Base-by-base conservation (phyloP, 2,888 invertebrate genomes). In the Drosophila subquinaria region DNA sequence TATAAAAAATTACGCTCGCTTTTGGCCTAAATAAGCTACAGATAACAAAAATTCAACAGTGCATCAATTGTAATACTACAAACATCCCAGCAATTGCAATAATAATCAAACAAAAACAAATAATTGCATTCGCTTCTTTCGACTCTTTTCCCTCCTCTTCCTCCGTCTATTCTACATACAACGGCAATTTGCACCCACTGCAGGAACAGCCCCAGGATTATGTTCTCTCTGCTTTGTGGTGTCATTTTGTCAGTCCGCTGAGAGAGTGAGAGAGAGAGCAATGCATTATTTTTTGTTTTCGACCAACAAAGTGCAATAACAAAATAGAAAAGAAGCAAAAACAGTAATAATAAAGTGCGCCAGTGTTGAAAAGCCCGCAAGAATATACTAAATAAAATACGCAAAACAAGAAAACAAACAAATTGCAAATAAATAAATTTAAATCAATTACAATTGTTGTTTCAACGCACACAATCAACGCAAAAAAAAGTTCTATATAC, bases 121-220 rank as follows among this genome's bases (percentile, higher is more conserved):
- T 66, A 70, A 74, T 59, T 76, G 73, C 78, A 81, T 75, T 72
- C 62, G 63, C 77, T 81, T 73, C 55, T 50, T 42, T 47, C 60
- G 48, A 43, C 59, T 63, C 17, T 38, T n/a, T 40, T 30, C 30
- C 17, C 48, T 23, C 36, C 13, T 67, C 45, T 48, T 38, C 15
- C 23, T 50, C 13, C 40, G 38, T 30, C n/a, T 30, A 30, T 30
- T 30, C 30, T 30, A 30, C 30, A 36, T 47, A 36, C 35, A 20
- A 51, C 50, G 64, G 36, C 75, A 79, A 64, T 62, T 69, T 79
- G 51, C 77, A 68, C 53, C 78, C 56, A 69, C 73, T 64, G 74
- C 78, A 82, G 91, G 90, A 92, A 92, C 92, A 92, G 89, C 92
- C 91, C 92, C 80, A 91, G 92, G 92, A 92, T 92, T 92, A 92